Evolutionary conservation across 1,140 invertebrate species (phyloP).

Genomic region (Drosophila obscura): DNA sequence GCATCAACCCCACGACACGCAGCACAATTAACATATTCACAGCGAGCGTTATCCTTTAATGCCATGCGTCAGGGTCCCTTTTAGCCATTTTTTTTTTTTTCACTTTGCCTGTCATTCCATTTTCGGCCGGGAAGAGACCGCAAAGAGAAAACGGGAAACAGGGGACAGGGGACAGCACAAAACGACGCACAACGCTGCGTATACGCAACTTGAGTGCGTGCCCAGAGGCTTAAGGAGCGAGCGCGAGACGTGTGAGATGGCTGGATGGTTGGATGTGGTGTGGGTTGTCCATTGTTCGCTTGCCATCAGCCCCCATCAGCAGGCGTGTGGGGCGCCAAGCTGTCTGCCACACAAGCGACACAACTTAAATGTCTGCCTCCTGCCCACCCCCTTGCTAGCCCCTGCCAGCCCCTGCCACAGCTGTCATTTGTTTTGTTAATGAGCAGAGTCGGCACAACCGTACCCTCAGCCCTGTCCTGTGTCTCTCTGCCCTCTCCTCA

Average conservation of each 20-base stretch:
- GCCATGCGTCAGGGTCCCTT: constrained; percentile 34
- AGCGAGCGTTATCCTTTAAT: constrained; percentile 46
- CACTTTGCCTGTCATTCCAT: constrained; percentile 47
- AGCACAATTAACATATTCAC: constrained; percentile 59
- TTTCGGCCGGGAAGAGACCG: constrained; percentile 21
- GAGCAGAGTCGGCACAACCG: constrained; percentile 16
- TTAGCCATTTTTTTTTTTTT: constrained; percentile 28
- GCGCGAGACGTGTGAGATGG: neutral
- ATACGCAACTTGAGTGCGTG: constrained; percentile 35
- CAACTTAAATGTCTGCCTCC: constrained; percentile 27
- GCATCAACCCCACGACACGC: constrained; percentile 2
- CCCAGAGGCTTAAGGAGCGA: neutral
- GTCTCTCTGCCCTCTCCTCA: neutral
- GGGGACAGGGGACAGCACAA: neutral
- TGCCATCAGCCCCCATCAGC: constrained; percentile 1
- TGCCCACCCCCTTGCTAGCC: too few species aligned
- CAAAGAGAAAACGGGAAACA: constrained; percentile 18
- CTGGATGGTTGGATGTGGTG: constrained; percentile 2
- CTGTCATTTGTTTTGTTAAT: constrained; percentile 50
- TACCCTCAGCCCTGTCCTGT: neutral
- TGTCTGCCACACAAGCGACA: constrained; percentile 38
- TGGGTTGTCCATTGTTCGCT: constrained; percentile 12
- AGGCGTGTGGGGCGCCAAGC: constrained; percentile 31
- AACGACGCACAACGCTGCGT: constrained; percentile 27
- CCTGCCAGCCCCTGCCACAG: neutral